Base-by-base conservation (phyloP, 1,140 invertebrate species). In the Doryteuthis pealeii region DNA sequence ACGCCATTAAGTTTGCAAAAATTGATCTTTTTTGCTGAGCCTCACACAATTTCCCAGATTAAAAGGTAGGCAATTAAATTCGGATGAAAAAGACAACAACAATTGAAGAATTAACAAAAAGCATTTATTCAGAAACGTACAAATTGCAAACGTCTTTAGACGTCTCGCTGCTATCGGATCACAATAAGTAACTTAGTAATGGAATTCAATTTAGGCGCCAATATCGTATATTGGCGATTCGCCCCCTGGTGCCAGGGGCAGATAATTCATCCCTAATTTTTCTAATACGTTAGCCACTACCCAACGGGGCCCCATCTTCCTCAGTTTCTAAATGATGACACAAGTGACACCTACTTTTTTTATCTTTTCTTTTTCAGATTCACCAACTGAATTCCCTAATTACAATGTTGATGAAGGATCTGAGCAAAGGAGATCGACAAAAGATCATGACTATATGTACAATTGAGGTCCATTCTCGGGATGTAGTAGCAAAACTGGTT, bases 401-500 rank as follows among this genome's bases (percentile, higher is more conserved):
- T 99, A 92, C 15, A 89, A 97, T 77, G 88, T 99, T 70, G 90
- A 98, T 70, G 96, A 96, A 43, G 94, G 97, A 83, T 89, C n/a
- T 98, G 40, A 93, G 91, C 31, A 93, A 93, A 84, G 93, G 94
- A 84, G 95, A 98, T 87, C 91, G 97, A 62, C 96, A 98, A 98
- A 98, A 98, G 89, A 95, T 99, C 76, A 98, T 98, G 96, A 98
- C 97, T 0, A 96, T n/a, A 84, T 98, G 96, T 88, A 98, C 96
- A 2, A 97, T 99, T 85, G 97, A 99, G n/a, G 96, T 97, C 32
- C 90, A 91, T 77, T 96, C 95, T 1, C 91, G 97, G 87, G 96
- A 98, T 88, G 95, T 98, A 45, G 95, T 98, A 2, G 91, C 91
- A 62, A 97, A 96, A 89, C 90, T 99, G 84, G 96, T 98, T 78